phyloP scores from a whole-genome alignment of 2,113 vertebrate species.

The Phaethon lepturus region DNA sequence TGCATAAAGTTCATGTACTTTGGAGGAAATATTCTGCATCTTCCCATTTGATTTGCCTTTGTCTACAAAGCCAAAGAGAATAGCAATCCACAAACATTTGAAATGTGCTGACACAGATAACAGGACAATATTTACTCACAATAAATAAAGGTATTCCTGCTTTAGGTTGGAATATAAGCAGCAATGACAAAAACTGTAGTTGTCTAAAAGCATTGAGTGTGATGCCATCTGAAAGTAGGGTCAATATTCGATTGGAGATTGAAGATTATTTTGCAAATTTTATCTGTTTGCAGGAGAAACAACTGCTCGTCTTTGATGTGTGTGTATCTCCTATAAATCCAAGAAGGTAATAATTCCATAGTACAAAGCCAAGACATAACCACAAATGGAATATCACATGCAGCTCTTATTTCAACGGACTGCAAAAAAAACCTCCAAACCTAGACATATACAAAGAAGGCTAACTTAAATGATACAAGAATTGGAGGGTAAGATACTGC shows the following conservation, averaged over 20 bases:
- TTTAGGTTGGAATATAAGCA: not conserved
- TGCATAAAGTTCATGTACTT: not conserved
- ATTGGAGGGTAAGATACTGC: not conserved
- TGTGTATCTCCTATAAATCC: not conserved
- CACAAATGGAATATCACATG: not conserved
- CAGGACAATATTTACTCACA: not conserved
- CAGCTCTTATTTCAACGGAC: not conserved
- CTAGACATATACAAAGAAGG: not conserved
- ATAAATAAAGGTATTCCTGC: not conserved
- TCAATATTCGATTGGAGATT: not conserved
- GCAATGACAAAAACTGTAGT: not conserved
- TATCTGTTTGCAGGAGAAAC: not conserved
- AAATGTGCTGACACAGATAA: not conserved
- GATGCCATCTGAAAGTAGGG: not conserved
- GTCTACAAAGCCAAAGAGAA: not conserved
- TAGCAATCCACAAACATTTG: not conserved
- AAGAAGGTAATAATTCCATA: not conserved
- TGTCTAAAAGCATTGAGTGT: rapidly evolving
- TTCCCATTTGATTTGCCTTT: not conserved
- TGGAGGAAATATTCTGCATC: not conserved
- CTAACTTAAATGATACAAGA: not conserved
- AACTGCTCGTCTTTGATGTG: not conserved
- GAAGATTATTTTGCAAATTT: not conserved
- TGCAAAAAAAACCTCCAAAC: not conserved
- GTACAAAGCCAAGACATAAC: not conserved